phyloP scores from a whole-genome alignment of 2,888 invertebrate genomes.

The Physocephala rufipes region DNA sequence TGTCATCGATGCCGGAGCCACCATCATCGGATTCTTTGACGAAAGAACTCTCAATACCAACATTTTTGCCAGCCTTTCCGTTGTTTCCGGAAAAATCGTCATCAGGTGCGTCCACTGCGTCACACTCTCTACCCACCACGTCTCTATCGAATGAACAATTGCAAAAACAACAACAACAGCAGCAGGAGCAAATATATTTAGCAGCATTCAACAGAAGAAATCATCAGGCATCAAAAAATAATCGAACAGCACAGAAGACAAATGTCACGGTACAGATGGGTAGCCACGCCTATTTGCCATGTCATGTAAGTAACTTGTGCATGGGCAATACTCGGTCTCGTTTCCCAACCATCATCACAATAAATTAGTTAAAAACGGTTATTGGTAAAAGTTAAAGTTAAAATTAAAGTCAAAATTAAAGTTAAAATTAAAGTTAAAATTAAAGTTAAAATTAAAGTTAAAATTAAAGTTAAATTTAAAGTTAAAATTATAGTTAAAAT shows the following conservation, averaged over 20 bases:
- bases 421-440: no score
- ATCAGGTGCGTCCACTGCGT: slow-evolving; percentile 15
- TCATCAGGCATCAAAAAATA: slow-evolving; percentile 42
- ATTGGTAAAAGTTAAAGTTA: no score
- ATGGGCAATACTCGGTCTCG: no score
- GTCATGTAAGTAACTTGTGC: slow-evolving; percentile 72
- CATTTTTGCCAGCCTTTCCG: slow-evolving; percentile 60
- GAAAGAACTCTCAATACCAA: slow-evolving; percentile 61
- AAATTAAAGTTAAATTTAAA: no score
- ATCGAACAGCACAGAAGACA: slow-evolving; percentile 66
- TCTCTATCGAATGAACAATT: slow-evolving; percentile 22
- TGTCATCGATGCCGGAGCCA: slow-evolving; percentile 38
- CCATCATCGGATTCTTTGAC: slow-evolving; percentile 57
- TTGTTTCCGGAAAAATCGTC: slow-evolving; percentile 51
- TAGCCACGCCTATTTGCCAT: slow-evolving; percentile 89
- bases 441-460: no score
- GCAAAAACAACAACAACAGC: slow-evolving; percentile 45
- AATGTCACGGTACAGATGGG: slow-evolving; percentile 92
- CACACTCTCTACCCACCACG: no score
- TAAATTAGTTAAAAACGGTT: not conserved
- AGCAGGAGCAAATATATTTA: slow-evolving; percentile 57
- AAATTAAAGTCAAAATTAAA: no score
- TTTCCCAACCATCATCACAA: not conserved
- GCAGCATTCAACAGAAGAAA: slow-evolving; percentile 48
- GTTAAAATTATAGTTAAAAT: no score